These are phyloP conservation scores for Hetaerina americana DNA, from an alignment of 1,140 invertebrate species.

Conservation along the genomic window DNA sequence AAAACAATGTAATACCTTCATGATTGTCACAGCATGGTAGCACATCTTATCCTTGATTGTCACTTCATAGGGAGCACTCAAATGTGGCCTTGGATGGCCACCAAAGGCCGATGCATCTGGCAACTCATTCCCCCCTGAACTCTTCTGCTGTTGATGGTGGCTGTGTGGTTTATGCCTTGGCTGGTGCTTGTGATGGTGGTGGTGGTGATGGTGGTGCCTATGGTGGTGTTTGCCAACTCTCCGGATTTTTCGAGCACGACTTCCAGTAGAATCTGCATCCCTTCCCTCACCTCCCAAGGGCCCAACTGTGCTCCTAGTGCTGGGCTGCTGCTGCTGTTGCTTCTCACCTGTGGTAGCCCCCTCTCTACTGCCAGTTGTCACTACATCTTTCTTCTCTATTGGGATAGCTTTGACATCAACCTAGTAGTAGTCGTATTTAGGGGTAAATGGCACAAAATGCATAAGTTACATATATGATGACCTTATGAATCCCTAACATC, in stretches of 20 bases:
- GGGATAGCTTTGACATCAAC: conserved; percentile 60
- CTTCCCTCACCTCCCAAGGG: neutral
- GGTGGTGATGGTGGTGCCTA: neutral
- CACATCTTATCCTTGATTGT: conserved; percentile 83
- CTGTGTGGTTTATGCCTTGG: conserved; percentile 17
- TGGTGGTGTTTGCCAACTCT: neutral
- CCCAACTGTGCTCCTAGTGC: neutral
- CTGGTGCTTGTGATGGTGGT: neutral
- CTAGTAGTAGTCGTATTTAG: too few species aligned
- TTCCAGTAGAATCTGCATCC: neutral
- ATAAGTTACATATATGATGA: too few species aligned
- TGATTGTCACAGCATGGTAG: conserved; percentile 87
- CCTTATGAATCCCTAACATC: too few species aligned
- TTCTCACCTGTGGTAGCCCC: neutral
- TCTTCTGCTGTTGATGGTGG: conserved; percentile 25
- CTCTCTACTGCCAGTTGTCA: neutral
- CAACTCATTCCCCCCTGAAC: conserved; percentile 37
- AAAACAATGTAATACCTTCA: conserved; percentile 46
- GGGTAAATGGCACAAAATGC: too few species aligned
- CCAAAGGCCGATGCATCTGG: conserved; percentile 56
- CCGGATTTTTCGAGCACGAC: neutral
- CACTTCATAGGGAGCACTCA: conserved; percentile 72
- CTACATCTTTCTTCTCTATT: conserved; percentile 46
- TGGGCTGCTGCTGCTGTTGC: too few species aligned
- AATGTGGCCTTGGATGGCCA: conserved; percentile 50